Evolutionary conservation across 2,797 vertebrate genomes (phyloP).

Genomic region (Eulemur coronatus): DNA sequence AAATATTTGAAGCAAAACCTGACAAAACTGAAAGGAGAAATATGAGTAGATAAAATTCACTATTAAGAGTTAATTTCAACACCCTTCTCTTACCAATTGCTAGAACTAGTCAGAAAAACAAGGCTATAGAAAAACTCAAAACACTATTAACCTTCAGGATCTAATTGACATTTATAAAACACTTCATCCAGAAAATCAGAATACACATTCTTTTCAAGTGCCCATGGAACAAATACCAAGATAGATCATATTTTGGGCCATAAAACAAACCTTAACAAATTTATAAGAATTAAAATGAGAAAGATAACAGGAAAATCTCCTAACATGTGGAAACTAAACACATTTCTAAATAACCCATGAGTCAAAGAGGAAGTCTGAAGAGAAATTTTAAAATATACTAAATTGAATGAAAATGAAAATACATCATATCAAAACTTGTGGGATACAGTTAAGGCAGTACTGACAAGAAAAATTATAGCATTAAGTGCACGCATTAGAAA

Average conservation of each 20-base stretch:
- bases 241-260: neutral
- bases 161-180: neutral
- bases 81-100: neutral
- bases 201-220: neutral
- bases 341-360: neutral
- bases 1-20: neutral
- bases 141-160: neutral
- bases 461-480: neutral
- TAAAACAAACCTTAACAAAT: neutral
- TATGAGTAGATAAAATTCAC: neutral
- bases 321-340: conserved; percentile 25
- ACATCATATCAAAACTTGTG: neutral
- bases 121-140: conserved; percentile 9
- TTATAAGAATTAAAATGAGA: conserved; percentile 16
- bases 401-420: conserved; percentile 32
- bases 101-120: neutral
- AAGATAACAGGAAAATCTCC: neutral
- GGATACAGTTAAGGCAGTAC: neutral
- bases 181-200: neutral
- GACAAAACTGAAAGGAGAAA: neutral
- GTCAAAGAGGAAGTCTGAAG: neutral
- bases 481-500: conserved; percentile 24
- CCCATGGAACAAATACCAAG: neutral
- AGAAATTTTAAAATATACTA: neutral
- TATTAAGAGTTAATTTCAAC: neutral